A percentile compares a stretch with the other conserved stretches of the same genome.
Conservation (phyloP, 1,140 invertebrate genomes). For the Ditylenchus dipsaci region DNA sequence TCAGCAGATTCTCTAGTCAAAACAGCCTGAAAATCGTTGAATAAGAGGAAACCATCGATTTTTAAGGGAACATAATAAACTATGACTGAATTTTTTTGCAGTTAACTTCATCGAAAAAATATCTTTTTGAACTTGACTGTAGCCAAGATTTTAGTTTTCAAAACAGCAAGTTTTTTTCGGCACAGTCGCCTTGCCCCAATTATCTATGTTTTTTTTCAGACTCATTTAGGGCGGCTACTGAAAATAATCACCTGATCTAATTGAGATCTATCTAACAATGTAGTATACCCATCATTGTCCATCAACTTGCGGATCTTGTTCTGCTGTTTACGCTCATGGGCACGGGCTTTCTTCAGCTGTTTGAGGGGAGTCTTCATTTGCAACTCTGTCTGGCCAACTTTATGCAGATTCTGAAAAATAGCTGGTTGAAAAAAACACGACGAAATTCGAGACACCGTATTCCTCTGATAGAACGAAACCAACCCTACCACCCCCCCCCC, state of each 20-base stretch:
- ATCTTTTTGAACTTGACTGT: no score
- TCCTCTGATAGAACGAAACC: no score
- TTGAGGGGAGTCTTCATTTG: conserved; percentile 19
- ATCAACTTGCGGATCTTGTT: no score
- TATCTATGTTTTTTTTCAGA: no score
- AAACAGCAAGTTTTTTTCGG: no score
- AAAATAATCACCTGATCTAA: background rate
- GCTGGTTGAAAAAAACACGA: no score
- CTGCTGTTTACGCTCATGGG: conserved; percentile 7
- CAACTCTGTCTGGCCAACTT: conserved; percentile 36
- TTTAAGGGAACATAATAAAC: background rate
- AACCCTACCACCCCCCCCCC: no score
- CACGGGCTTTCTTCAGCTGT: conserved; percentile 4
- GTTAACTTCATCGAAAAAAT: background rate
- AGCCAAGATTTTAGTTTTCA: no score
- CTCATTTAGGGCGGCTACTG: conserved; percentile 1
- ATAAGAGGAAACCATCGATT: background rate
- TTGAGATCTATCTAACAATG: conserved; percentile 8
- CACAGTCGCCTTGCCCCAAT: no score
- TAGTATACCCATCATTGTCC: no score
- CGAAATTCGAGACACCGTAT: no score
- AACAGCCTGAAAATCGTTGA: conserved; percentile 11
- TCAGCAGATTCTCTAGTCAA: conserved; percentile 6
- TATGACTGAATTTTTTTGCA: no score
- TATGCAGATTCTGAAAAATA: conserved; percentile 36